Evolutionary conservation across 1,140 invertebrate species (phyloP), one percentile per base, ranked within the genome.

Genomic region (Gonatopus flavifemur): DNA sequence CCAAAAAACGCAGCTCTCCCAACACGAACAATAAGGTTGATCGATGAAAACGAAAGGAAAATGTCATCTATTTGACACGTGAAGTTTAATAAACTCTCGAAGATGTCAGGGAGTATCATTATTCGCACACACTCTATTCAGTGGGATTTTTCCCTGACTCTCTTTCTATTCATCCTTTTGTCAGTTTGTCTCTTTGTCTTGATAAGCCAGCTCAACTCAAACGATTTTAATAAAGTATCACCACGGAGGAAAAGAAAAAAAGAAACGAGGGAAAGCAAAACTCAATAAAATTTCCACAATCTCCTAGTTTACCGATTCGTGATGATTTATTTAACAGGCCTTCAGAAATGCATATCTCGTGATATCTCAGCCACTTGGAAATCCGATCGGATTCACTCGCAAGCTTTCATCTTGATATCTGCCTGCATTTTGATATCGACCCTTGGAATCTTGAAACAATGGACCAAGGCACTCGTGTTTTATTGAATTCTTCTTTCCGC

Each of bases 401-500:
- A 9, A 52, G 13, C 12, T 15, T 9, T 16, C 19, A 15, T 19
- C 33, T 32, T 37, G 50, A 49, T 60, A 32, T 48, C 35, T 16
- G 25, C 37, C 22, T 39, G n/a, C n/a, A n/a, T n/a, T n/a, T n/a
- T n/a, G n/a, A n/a, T n/a, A 40, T 49, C 46, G 18, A 30, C 21
- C n/a, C 52, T 35, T 49, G 32, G 50, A 59, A 55, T 47, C 55
- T 60, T 53, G 57, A 69, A 54, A 64, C 64, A 69, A 66, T 59
- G 55, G 55, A 42, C 42, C n/a, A n/a, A 19, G 39, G 45, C 35
- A 40, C 50, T 52, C 50, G 51, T 32, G 45, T 64, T 64, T 67
- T 70, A 70, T 70, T 70, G 65, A 66, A 69, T 70, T 69, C 61
- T 67, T 67, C 28, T 55, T 56, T 39, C 28, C 41, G 22, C 13